Base-by-base conservation (phyloP, 2,113 vertebrate genomes). In the Gobiocypris rarus region DNA sequence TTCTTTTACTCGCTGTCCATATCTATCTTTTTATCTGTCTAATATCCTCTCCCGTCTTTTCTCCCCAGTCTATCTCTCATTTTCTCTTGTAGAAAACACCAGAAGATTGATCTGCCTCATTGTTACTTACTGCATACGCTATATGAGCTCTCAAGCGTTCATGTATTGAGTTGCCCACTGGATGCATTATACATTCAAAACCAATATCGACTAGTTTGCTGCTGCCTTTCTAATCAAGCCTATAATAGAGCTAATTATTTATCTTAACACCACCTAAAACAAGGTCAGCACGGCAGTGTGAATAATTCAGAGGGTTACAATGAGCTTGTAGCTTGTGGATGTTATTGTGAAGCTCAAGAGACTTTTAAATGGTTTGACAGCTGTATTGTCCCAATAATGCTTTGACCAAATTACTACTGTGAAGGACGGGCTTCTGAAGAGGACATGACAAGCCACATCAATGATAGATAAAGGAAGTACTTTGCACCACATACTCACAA, bases 181-280 rank as follows among this genome's bases (percentile, higher is more conserved):
- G 59, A 65, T 61, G 41, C 77, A 67, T 80, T 80, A 67, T 67
- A 65, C 77, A 67, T 80, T 67, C 43, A 48, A 26, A 31, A 14
- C 38, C 11, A 1, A 67, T 67, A 80, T 67, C 9, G 59, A 34
- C 77, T 31, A 31, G 59, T 31, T 45, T 28, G 67, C 43, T 0
- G 19, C 59, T 50, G 59, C 78, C 78, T 80, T 80, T 80, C 78
- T 80, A 52, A 80, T 80, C 59, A 52, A 50, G 59, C 38, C 10
- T 50, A 65, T 50, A 65, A 80, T 31, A 34, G 59, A 80, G 78
- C 77, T 67, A 80, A 80, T 67, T 80, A 67, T 80, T 80, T 80
- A 67, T 34, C 43, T 48, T 67, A 67, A 80, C 17, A 14, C 17
- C 59, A 45, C 17, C 17, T n/a, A 80, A 80, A 80, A 67, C 78